phyloP scores from a whole-genome alignment of 2,888 invertebrate genomes.

The Papilio gigon region DNA sequence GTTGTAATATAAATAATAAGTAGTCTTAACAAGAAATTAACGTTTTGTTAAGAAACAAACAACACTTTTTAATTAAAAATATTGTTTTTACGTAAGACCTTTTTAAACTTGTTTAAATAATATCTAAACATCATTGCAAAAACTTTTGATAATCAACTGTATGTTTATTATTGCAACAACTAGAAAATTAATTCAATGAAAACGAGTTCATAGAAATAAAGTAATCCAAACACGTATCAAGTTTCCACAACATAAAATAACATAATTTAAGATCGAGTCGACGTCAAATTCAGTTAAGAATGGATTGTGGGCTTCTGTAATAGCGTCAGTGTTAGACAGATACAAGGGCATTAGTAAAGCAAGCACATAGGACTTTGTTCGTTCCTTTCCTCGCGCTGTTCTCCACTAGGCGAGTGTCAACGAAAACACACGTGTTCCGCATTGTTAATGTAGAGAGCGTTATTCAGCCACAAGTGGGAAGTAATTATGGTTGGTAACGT shows the following conservation, averaged over 20 bases:
- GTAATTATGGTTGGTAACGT: conserved; percentile 26
- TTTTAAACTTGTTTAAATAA: not conserved
- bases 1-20: not conserved
- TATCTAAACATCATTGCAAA: not conserved
- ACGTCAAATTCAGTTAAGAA: not conserved
- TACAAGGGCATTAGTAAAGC: conserved; percentile 18
- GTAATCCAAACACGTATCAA: not conserved
- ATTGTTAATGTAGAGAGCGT: conserved; percentile 62
- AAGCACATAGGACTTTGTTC: conserved; percentile 27
- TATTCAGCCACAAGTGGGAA: conserved; percentile 50
- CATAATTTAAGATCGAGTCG: not conserved
- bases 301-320: not conserved
- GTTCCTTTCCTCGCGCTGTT: conserved; percentile 30
- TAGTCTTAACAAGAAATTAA: not conserved
- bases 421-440: conserved; percentile 67
- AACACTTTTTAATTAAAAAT: not conserved
- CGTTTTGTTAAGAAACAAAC: not conserved
- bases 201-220: not conserved
- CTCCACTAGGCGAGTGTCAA: conserved; percentile 35
- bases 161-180: not conserved
- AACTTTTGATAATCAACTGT: not conserved
- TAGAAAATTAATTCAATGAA: not conserved
- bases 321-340: not conserved
- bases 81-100: not conserved
- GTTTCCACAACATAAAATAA: not conserved